A percentile compares a stretch with the other conserved stretches of the same genome.
phyloP scores from a whole-genome alignment of 2,113 vertebrate species.

The Theristicus caerulescens region DNA sequence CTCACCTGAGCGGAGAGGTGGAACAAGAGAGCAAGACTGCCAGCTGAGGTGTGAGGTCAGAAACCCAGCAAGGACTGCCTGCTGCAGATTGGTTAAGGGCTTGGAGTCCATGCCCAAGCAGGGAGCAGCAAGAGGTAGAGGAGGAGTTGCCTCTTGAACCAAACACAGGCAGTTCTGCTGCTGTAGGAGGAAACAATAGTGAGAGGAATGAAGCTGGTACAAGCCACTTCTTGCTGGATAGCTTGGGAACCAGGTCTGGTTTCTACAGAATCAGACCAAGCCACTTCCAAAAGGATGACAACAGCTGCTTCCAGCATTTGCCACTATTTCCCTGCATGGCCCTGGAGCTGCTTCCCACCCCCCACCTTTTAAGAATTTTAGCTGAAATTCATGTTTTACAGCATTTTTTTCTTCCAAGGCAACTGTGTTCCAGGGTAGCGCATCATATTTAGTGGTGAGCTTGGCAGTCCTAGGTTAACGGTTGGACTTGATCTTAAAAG shows the following conservation, averaged over 20 bases:
- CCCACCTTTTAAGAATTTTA: background rate
- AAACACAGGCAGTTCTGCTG: background rate
- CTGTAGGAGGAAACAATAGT: background rate
- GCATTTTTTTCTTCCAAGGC: background rate
- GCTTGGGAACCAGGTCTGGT: background rate
- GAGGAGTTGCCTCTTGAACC: background rate
- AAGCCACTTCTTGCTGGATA: background rate
- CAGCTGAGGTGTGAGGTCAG: background rate
- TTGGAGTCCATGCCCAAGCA: background rate
- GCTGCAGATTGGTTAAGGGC: background rate
- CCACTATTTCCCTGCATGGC: background rate
- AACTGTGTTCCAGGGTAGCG: background rate
- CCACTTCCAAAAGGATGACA: background rate
- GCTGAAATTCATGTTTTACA: background rate
- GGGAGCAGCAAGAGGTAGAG: background rate
- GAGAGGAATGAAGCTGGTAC: background rate
- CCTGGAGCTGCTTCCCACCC: background rate
- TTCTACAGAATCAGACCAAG: background rate
- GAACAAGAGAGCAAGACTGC: background rate
- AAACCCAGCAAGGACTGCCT: background rate
- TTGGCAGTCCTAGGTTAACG: too few species aligned
- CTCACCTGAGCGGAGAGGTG: background rate
- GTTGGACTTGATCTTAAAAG: too few species aligned
- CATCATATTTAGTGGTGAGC: too few species aligned
- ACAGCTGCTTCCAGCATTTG: background rate